Percentiles rank a stretch among this genome's conserved stretches.
phyloP scores from a whole-genome alignment of 2,113 vertebrate species.

The Paratilapia polleni region DNA sequence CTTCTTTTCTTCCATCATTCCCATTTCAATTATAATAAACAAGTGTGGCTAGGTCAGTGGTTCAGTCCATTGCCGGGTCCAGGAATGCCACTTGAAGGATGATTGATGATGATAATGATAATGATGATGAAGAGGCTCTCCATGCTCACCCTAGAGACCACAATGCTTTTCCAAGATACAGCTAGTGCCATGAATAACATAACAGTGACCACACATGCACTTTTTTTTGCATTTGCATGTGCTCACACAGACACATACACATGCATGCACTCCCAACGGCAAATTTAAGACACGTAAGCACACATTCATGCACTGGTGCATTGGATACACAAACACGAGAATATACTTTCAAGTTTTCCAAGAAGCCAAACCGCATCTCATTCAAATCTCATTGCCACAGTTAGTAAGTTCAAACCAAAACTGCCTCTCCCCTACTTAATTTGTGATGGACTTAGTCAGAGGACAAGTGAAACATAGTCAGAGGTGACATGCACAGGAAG shows the following conservation, averaged over 20 bases:
- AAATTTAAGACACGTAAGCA: conserved; percentile 15
- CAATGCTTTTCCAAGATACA: conserved; percentile 64
- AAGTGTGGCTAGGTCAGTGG: conserved; percentile 36
- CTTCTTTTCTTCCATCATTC: conserved; percentile 4
- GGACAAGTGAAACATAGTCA: conserved; percentile 62
- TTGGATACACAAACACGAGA: conserved; percentile 18
- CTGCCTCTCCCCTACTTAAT: conserved; percentile 8
- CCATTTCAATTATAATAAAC: conserved; percentile 32
- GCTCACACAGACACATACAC: conserved; percentile 1
- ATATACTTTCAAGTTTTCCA: conserved; percentile 22
- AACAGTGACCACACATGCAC: conserved; percentile 45
- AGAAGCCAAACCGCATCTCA: conserved; percentile 43
- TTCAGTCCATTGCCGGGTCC: conserved; percentile 33
- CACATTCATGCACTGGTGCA: conserved; percentile 17
- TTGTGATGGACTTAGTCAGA: conserved; percentile 18
- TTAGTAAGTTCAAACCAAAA: conserved; percentile 41
- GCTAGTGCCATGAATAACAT: conserved; percentile 60
- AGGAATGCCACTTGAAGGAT: conserved; percentile 46
- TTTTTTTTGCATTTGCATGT: conserved; percentile 18
- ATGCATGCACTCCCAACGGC: neutral
- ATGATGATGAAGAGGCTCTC: conserved; percentile 71
- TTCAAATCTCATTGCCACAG: conserved; percentile 28
- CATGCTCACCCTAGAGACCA: conserved; percentile 51
- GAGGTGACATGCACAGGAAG: conserved; percentile 61
- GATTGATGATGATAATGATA: conserved; percentile 73